These are phyloP conservation scores for Yponomeuta plumbellus DNA, from an alignment of 2,888 invertebrate species.

Conservation along the genomic window DNA sequence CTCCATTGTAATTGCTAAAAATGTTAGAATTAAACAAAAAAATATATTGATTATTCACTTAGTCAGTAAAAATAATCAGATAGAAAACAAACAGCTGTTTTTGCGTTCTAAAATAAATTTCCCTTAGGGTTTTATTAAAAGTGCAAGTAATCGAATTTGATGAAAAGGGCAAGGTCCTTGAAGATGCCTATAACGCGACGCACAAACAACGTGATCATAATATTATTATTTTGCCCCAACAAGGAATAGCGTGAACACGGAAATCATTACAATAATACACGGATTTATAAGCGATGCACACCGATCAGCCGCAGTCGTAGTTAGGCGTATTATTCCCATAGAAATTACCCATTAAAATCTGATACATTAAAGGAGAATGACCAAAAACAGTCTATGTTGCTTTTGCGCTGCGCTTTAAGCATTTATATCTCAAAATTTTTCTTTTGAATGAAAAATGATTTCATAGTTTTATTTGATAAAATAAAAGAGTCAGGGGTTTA, in stretches of 20 bases:
- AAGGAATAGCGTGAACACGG: background rate
- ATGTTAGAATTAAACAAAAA: background rate
- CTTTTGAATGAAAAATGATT: no score
- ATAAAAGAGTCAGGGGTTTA: no score
- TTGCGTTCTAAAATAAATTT: background rate
- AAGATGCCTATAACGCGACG: background rate
- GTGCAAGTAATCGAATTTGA: background rate
- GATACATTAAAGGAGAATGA: no score
- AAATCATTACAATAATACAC: conserved; percentile 6
- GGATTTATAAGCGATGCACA: conserved; percentile 9
- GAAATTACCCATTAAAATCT: no score
- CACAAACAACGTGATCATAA: background rate
- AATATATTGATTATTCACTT: background rate
- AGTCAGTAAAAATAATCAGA: background rate
- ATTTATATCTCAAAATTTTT: no score
- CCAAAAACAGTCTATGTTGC: no score
- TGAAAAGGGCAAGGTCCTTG: background rate
- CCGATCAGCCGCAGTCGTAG: background rate
- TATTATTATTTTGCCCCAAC: background rate
- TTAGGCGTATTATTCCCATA: background rate
- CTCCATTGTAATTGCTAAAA: background rate
- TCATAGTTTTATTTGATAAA: no score
- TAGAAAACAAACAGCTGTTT: background rate
- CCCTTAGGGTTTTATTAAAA: background rate
- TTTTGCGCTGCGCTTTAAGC: no score